Percentiles rank a stretch among this genome's conserved stretches.
Evolutionary conservation across 2,797 vertebrate species (phyloP).

Genomic region (Eleutherodactylus coqui): DNA sequence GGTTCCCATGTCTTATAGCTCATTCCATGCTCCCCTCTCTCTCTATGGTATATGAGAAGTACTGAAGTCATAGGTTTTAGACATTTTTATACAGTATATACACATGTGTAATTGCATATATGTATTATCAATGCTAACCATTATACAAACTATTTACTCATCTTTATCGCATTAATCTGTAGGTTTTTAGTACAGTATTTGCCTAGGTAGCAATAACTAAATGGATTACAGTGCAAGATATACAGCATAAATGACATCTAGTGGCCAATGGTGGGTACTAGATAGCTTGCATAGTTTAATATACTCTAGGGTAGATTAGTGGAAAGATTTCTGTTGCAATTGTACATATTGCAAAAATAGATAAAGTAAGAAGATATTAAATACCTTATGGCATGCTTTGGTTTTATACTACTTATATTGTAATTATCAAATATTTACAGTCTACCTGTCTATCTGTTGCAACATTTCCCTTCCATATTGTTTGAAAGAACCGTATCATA

Average conservation of each 20-base stretch:
- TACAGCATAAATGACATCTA: conserved; percentile 19
- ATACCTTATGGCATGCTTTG: too few relatives aligned
- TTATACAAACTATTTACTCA: neutral
- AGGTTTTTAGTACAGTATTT: neutral
- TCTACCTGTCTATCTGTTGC: neutral
- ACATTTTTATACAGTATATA: too few relatives aligned
- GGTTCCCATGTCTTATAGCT: neutral
- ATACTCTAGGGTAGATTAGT: neutral
- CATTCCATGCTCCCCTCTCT: too few relatives aligned
- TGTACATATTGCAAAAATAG: neutral
- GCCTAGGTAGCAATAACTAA: neutral
- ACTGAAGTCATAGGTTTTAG: neutral
- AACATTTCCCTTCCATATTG: neutral
- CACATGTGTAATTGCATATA: neutral
- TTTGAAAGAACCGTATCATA: neutral
- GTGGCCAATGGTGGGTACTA: neutral
- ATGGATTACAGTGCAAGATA: neutral
- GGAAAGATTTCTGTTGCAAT: neutral
- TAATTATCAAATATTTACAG: neutral
- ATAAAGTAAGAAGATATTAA: too few relatives aligned
- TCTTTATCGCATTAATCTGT: neutral
- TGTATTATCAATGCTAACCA: neutral
- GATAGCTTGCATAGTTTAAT: neutral
- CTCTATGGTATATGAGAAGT: neutral
- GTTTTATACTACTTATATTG: neutral